Percentiles rank a stretch among this genome's conserved stretches.
These are phyloP conservation scores for Paracyprichromis sp. DNA, from an alignment of 2,113 vertebrate genomes.

Conservation along the genomic window DNA sequence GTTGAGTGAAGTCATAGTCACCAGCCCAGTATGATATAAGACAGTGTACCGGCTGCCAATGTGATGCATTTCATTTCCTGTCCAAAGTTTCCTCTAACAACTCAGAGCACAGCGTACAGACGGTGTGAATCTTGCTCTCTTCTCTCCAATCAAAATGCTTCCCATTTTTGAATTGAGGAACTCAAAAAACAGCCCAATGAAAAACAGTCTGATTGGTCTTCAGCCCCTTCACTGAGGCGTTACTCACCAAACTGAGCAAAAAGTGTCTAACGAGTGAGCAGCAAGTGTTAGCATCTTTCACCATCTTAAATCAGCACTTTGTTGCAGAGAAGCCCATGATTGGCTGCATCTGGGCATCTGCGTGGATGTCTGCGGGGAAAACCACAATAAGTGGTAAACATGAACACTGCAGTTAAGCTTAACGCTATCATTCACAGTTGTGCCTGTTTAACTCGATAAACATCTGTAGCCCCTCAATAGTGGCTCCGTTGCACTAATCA, in stretches of 20 bases:
- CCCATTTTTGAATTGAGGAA: constrained; percentile 49
- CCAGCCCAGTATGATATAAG: neutral
- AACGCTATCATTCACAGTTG: neutral
- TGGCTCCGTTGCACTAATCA: neutral
- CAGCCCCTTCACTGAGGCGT: neutral
- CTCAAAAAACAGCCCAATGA: neutral
- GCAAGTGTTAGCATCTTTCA: neutral
- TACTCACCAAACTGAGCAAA: neutral
- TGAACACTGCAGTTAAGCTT: neutral
- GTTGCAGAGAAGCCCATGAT: neutral
- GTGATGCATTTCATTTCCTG: constrained; percentile 42
- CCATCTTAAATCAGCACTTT: neutral
- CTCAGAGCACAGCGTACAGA: neutral
- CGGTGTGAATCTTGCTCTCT: neutral
- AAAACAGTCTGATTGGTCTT: neutral
- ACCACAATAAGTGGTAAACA: neutral
- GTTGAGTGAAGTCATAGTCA: neutral
- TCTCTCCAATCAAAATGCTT: constrained; percentile 28
- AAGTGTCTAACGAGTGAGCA: neutral
- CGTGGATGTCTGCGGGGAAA: neutral
- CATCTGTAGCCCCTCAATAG: neutral
- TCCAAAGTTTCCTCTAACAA: constrained; percentile 12
- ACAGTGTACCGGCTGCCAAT: neutral
- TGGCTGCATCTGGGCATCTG: neutral
- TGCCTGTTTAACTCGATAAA: neutral